Base-by-base conservation (phyloP, 2,888 invertebrate genomes). In the Steinernema hermaphroditum region DNA sequence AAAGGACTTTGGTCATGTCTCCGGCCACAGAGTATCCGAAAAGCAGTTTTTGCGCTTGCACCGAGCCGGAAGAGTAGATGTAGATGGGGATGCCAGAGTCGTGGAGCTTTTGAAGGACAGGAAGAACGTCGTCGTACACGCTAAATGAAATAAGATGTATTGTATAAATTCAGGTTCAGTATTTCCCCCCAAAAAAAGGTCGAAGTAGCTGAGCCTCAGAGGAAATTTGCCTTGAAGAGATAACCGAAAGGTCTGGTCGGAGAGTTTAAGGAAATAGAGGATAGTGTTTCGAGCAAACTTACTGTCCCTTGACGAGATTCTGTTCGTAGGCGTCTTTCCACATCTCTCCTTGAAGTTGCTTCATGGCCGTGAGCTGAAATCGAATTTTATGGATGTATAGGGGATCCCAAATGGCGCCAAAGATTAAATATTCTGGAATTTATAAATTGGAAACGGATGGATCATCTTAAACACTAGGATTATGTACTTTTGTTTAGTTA, bases 21-120 rank as follows among this genome's bases (percentile, higher is more conserved):
- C 96, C 96, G 57, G 91, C 90, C 22, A 89, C 88, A 1, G 93
- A 91, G 87, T 93, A 90, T 0, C 90, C 90, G 87, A 96, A 94
- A 2, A 96, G 90, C 12, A 95, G 89, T 86, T 93, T 92, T 87
- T 96, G 96, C 16, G 95, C 93, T 82, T 92, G 92, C 0, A 93
- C 91, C 72, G 94, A 94, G 68, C 95, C 96, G 32, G 94, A 94
- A 0, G 96, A 96, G 87, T 93, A 96, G 76, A 95, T 91, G 86
- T 91, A 94, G 69, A 96, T 89, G 77, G 90, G 90, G 43, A 91
- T 90, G 32, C 91, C 92, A n/a, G 73, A 68, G 2, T 90, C 89
- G 1, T 90, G 90, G 92, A 94, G 93, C 74, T 90, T 88, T 84
- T 92, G 90, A 68, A 96, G 89, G 0, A 92, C 91, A 19, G 90